A percentile compares a stretch with the other conserved stretches of the same genome.
Conservation (phyloP, 2,797 vertebrate species). For the Champsocephalus esox region DNA sequence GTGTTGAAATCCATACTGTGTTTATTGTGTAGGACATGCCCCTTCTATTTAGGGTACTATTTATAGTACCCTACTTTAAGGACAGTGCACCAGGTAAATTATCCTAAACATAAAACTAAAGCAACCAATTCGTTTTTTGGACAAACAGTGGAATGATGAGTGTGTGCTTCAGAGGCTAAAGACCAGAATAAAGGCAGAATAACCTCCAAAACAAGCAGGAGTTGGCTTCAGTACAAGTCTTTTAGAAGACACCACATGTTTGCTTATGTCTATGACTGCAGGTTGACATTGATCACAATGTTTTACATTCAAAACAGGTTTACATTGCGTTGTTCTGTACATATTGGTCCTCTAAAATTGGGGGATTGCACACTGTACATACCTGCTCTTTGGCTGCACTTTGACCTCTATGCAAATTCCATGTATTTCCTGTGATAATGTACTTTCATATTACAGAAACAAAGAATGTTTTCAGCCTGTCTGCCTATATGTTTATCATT, state of each 20-base stretch:
- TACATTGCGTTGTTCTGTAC: too few relatives aligned
- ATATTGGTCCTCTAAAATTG: not conserved
- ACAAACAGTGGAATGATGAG: not conserved
- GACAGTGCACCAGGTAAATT: not conserved
- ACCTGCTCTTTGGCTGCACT: not conserved
- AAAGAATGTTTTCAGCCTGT: constrained; percentile 15
- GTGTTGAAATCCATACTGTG: not conserved
- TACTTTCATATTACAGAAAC: constrained; percentile 8
- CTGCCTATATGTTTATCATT: not conserved
- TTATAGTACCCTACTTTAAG: not conserved
- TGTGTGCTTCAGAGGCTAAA: not conserved
- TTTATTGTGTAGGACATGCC: not conserved
- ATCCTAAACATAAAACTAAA: not conserved
- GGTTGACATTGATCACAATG: not conserved
- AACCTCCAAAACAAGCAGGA: not conserved
- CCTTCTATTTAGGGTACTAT: not conserved
- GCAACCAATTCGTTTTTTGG: not conserved
- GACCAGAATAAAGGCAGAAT: not conserved
- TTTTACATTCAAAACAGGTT: not conserved
- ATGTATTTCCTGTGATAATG: constrained; percentile 57
- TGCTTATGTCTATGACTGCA: not conserved
- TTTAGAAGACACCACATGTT: not conserved
- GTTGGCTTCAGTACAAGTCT: not conserved
- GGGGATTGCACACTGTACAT: not conserved
- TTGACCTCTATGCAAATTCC: constrained; percentile 27